Evolutionary conservation across 1,140 invertebrate species (phyloP), one percentile per base, ranked within the genome.

Genomic region (Ephestia elutella): DNA sequence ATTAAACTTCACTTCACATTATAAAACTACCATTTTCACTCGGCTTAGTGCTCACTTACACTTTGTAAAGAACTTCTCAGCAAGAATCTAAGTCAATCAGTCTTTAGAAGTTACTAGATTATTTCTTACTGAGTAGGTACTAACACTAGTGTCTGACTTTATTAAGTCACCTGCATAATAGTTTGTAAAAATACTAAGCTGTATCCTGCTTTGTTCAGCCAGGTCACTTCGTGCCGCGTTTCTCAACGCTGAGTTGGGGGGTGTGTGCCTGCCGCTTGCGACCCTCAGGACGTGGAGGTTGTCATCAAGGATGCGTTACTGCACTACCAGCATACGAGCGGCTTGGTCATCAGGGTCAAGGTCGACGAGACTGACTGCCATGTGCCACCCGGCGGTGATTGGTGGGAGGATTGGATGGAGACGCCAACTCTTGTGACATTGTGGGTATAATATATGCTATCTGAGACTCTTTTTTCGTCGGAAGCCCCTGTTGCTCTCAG

Each of bases 211-310:
- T 80, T 62, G 82, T 87, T 84, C 78, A 93, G 93, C 90, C 92
- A 65, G 91, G 91, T 78, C 92, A 94, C 83, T 93, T 93, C 78
- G 87, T 93, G 74, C 92, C 93, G 57, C 90, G 90, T 71, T 93
- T 93, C 75, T 92, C 92, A 8, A 91, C 92, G 49, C 75, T 92
- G 44, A 92, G 92, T 62, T 93, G 93, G 93, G 93, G 91, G 8
- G 68, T 93, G 5, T 94, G 79, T 94, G 38, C 93, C 93, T 0
- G 86, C 91, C 10, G 87, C 90, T 0, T 94, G 93, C 73, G 86
- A 88, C 3, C 85, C 90, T 2, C 68, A 89, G 15, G 91, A 93
- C 62, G 91, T 92, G 0, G 87, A 91, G 63, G 77, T 81, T 54
- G 84, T 92, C 10, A 66, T 93, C 49, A 87, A 89, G 54, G 86